These are phyloP conservation scores for Cyanoderma ruficeps DNA, from an alignment of 2,113 vertebrate species.

Conservation along the genomic window DNA sequence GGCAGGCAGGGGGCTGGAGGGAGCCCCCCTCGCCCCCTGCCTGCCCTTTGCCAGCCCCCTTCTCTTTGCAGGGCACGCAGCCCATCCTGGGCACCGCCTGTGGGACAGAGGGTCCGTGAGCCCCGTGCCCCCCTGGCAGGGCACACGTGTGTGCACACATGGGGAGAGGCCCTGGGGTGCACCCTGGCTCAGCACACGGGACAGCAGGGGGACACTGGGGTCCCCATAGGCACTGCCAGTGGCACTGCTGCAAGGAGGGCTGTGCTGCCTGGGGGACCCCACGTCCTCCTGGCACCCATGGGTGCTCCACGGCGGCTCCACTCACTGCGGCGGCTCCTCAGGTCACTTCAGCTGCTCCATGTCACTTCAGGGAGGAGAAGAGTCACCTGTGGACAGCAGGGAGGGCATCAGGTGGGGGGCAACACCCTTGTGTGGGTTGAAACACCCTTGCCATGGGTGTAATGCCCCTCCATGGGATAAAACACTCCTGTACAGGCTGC, in stretches of 20 bases:
- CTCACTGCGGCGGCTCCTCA: not conserved
- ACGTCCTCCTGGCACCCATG: rapidly evolving
- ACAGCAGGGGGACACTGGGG: not conserved
- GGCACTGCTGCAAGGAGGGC: not conserved
- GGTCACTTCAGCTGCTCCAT: slow-evolving; percentile 61
- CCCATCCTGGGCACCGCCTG: slow-evolving; percentile 57
- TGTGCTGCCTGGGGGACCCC: not conserved
- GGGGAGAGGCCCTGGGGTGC: not conserved
- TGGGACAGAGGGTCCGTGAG: not conserved
- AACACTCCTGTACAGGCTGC: rapidly evolving
- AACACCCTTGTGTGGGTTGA: not conserved
- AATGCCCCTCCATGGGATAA: rapidly evolving
- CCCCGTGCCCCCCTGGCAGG: rapidly evolving
- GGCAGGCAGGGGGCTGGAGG: not conserved
- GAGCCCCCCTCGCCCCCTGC: not conserved
- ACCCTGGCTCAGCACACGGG: not conserved
- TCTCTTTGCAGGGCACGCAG: slow-evolving; percentile 61
- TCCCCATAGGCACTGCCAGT: not conserved
- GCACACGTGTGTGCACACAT: rapidly evolving
- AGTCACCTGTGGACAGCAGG: not conserved
- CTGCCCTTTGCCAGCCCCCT: slow-evolving; percentile 10
- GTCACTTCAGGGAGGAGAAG: not conserved
- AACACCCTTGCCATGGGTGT: rapidly evolving
- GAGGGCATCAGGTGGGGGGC: rapidly evolving
- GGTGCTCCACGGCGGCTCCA: not conserved